A percentile compares a stretch with the other conserved stretches of the same genome.
These are phyloP conservation scores for Heliocidaris tuberculata DNA, from an alignment of 35 echinoderm and acorn worm genomes.

Conservation along the genomic window DNA sequence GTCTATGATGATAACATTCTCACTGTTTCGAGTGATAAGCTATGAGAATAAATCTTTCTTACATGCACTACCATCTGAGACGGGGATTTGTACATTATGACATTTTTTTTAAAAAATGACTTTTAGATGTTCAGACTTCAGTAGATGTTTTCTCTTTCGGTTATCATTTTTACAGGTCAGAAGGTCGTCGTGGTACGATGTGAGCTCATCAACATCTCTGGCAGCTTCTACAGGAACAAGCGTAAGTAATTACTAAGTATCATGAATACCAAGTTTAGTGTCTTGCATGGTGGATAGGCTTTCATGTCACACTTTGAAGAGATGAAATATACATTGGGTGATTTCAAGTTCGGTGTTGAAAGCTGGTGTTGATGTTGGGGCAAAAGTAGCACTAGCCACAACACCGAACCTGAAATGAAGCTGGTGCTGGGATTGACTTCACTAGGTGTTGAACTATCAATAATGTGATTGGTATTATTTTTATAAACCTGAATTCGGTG, in stretches of 20 bases:
- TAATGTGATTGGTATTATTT: too few species aligned
- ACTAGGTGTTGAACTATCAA: too few species aligned
- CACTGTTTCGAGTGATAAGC: slow-evolving; percentile 6
- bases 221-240: slow-evolving; percentile 99
- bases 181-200: slow-evolving; percentile 93
- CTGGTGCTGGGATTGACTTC: too few species aligned
- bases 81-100: neutral
- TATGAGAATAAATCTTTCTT: slow-evolving; percentile 40
- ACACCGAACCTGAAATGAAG: too few species aligned
- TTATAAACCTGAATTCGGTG: too few species aligned
- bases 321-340: neutral
- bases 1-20: slow-evolving; percentile 26
- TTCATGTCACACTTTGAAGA: neutral
- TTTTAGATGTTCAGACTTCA: neutral
- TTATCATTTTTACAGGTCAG: slow-evolving; percentile 73
- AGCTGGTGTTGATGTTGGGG: too few species aligned
- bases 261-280: neutral
- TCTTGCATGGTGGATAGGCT: neutral
- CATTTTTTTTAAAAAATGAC: neutral
- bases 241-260: too few species aligned
- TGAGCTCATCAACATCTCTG: slow-evolving; percentile 98
- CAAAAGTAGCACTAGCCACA: too few species aligned
- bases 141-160: neutral
- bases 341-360: too few species aligned
- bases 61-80: slow-evolving; percentile 93